Evolutionary conservation across 2,113 vertebrate species (phyloP).

Genomic region (Ceyx margarethae): DNA sequence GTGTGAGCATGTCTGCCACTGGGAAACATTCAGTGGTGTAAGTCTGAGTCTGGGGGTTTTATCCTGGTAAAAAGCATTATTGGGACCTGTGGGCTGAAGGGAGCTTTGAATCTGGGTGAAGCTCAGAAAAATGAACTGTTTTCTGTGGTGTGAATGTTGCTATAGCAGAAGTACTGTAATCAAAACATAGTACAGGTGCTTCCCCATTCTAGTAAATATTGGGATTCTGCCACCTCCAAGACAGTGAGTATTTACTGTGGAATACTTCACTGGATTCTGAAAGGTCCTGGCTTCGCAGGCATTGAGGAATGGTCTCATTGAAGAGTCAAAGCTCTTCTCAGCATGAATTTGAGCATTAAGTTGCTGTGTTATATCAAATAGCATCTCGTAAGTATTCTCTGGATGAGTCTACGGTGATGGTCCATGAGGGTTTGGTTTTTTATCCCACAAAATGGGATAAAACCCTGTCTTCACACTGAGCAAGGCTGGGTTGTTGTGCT

Average conservation of each 20-base stretch:
- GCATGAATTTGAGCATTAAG: not conserved
- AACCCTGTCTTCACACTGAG: not conserved
- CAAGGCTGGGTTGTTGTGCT: not conserved
- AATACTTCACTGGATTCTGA: not conserved
- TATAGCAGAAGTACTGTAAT: not conserved
- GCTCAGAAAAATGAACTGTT: not conserved
- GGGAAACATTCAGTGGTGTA: not conserved
- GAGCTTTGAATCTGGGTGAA: not conserved
- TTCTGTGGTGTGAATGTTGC: not conserved
- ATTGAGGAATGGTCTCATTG: not conserved
- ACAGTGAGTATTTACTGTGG: not conserved
- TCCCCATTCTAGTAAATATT: not conserved
- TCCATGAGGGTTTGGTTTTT: not conserved
- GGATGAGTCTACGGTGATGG: not conserved
- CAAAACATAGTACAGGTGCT: not conserved
- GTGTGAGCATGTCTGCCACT: not conserved
- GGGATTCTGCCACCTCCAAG: not conserved
- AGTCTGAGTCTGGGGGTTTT: not conserved
- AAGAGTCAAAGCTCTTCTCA: not conserved
- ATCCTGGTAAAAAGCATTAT: not conserved
- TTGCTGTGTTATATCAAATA: not conserved
- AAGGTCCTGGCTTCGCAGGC: not conserved
- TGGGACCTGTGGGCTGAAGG: not conserved
- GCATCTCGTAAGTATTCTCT: not conserved
- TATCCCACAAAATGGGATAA: not conserved